phyloP scores from a whole-genome alignment of 2,888 invertebrate species.

The Terebella lapidaria region DNA sequence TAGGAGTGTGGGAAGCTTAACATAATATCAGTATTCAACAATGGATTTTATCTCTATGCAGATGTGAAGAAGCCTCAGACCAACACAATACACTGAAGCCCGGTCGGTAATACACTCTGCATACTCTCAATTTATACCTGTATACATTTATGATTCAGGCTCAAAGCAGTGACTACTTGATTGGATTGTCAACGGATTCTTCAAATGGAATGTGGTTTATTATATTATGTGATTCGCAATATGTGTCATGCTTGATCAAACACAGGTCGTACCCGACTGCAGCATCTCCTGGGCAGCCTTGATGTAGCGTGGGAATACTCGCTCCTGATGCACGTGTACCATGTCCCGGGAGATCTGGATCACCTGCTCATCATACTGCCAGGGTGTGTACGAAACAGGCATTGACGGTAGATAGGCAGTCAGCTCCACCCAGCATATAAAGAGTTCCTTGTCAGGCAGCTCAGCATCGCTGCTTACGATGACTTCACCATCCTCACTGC shows the following conservation, averaged over 20 bases:
- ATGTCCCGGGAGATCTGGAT: constrained; percentile 27
- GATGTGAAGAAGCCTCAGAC: too few relatives aligned
- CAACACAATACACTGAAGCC: too few relatives aligned
- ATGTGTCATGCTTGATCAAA: not conserved
- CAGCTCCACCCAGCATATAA: constrained; percentile 76
- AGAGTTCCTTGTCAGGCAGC: not conserved
- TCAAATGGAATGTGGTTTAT: too few relatives aligned
- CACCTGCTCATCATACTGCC: constrained; percentile 71
- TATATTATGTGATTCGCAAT: too few relatives aligned
- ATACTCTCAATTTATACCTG: too few relatives aligned
- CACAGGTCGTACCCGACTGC: not conserved
- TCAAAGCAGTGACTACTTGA: too few relatives aligned
- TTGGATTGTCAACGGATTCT: too few relatives aligned
- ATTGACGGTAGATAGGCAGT: constrained; percentile 87
- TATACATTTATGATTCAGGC: too few relatives aligned
- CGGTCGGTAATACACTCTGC: too few relatives aligned
- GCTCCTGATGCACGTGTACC: constrained; percentile 12
- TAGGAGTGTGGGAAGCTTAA: not conserved
- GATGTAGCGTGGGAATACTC: not conserved
- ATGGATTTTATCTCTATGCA: too few relatives aligned
- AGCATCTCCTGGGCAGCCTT: not conserved
- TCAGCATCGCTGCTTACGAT: not conserved
- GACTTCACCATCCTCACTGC: not conserved
- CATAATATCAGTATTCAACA: not conserved
- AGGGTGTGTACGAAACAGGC: constrained; percentile 83